A percentile compares a stretch with the other conserved stretches of the same genome.
Evolutionary conservation across 2,888 invertebrate species (phyloP).

Genomic region (Blastobasis lacticolella): DNA sequence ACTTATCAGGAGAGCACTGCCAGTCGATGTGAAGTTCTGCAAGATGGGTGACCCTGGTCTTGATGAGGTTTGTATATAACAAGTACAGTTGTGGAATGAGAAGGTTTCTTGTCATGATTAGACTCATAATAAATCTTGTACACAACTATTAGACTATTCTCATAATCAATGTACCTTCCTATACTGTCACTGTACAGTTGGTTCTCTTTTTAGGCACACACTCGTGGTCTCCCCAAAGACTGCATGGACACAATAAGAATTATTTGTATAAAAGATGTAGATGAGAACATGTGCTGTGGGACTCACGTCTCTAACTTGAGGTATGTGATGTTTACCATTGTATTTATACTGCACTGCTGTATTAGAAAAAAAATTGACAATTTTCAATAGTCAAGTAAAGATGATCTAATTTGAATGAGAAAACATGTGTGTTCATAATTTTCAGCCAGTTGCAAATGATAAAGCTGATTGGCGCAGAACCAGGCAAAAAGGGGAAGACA

Average conservation of each 20-base stretch:
- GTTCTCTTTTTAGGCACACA: constrained; percentile 67
- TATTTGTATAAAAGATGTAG: constrained; percentile 83
- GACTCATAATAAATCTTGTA: no score
- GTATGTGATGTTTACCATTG: constrained; percentile 25
- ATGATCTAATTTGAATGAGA: not conserved
- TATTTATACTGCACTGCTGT: not conserved
- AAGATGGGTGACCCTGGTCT: constrained; percentile 76
- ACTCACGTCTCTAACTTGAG: constrained; percentile 87
- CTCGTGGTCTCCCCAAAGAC: constrained; percentile 85
- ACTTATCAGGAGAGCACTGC: constrained; percentile 76
- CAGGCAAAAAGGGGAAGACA: constrained; percentile 81
- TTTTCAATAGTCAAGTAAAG: not conserved
- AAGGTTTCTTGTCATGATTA: no score
- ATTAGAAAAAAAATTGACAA: not conserved
- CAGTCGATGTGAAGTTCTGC: constrained; percentile 78
- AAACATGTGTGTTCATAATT: constrained; percentile 13
- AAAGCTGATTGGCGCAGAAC: constrained; percentile 80
- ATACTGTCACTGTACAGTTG: no score
- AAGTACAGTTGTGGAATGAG: no score
- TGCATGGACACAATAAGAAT: constrained; percentile 84
- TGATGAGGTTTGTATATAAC: constrained; percentile 37
- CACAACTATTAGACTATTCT: no score
- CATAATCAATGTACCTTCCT: no score
- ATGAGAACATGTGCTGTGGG: constrained; percentile 90
- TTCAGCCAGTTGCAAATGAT: constrained; percentile 77